These are phyloP conservation scores for Melospiza georgiana DNA, from an alignment of 2,113 vertebrate species.

Conservation along the genomic window DNA sequence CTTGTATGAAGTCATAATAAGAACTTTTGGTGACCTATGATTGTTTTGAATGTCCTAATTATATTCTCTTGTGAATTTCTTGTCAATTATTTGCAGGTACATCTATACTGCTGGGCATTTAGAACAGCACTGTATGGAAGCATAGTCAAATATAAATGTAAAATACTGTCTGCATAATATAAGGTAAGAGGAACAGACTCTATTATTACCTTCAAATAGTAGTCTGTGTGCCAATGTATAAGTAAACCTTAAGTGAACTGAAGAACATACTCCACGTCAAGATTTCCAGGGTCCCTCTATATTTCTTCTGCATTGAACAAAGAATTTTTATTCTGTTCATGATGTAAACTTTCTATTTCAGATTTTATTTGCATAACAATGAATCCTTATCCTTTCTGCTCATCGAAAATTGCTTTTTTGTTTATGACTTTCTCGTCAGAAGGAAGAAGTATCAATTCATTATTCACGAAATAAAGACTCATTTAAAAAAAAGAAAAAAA, in stretches of 20 bases:
- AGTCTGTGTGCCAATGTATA: neutral
- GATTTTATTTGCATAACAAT: constrained; percentile 55
- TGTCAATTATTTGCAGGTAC: neutral
- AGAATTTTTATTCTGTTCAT: neutral
- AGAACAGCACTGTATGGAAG: neutral
- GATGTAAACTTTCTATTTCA: neutral
- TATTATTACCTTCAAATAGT: neutral
- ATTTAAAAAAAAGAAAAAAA: neutral
- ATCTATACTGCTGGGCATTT: neutral
- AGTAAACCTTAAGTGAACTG: neutral
- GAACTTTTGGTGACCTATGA: neutral
- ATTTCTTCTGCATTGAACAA: constrained; percentile 13
- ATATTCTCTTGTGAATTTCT: neutral
- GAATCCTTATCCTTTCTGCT: neutral
- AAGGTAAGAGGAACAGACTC: neutral
- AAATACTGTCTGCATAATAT: neutral
- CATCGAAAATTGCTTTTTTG: neutral
- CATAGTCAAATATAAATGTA: neutral
- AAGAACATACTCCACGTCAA: neutral
- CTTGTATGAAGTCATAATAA: neutral
- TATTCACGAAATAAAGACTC: constrained; percentile 68
- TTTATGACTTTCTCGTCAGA: constrained; percentile 32
- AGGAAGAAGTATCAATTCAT: constrained; percentile 61
- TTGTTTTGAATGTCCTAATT: neutral
- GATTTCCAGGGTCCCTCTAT: neutral